Evolutionary conservation across 2,888 invertebrate genomes (phyloP), one percentile per base, ranked within the genome.

Genomic region (Apocheima hispidaria): DNA sequence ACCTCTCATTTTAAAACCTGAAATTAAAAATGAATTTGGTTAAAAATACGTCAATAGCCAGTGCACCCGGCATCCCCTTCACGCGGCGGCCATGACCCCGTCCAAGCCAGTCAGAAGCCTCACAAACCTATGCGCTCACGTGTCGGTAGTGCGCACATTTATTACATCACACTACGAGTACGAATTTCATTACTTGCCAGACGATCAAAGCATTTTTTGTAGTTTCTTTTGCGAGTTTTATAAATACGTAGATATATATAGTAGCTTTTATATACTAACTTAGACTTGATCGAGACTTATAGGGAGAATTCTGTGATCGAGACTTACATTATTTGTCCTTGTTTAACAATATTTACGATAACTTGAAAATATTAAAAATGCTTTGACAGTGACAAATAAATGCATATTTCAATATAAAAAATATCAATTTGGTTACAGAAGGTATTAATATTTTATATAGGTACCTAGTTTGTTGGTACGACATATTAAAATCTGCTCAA

Each of bases 11-110:
- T 21, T 41, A 21, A 41, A 41, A n/a, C n/a, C n/a, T n/a, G 20
- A 21, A 23, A 43, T 43, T 43, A 43, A 26, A 26, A 16, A 43
- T 4, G 7, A 26, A n/a, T 20, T 46, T n/a, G 21, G n/a, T n/a
- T 12, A 40, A 54, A 54, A 16, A 16, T 14, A 12, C 44, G 26
- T n/a, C 43, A 35, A 14, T n/a, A 43, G 43, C 9, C 14, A 14
- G 26, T 40, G 20, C 14, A 43, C 26, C 26, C 23, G 23, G 44
- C 44, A 26, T 44, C 53, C 53, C 53, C 38, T 55, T 48, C 46
- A 55, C 44, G 33, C 26, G 44, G 3, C 6, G 40, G 23, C 43
- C 35, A 26, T 52, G 52, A 43, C 53, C 35, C 41, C 23, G 26
- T 26, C 16, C 23, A 36, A 4, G 7, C 6, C 23, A n/a, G n/a